A percentile compares a stretch with the other conserved stretches of the same genome.
Evolutionary conservation across 2,888 invertebrate species (phyloP).

Genomic region (Euphydryas editha): DNA sequence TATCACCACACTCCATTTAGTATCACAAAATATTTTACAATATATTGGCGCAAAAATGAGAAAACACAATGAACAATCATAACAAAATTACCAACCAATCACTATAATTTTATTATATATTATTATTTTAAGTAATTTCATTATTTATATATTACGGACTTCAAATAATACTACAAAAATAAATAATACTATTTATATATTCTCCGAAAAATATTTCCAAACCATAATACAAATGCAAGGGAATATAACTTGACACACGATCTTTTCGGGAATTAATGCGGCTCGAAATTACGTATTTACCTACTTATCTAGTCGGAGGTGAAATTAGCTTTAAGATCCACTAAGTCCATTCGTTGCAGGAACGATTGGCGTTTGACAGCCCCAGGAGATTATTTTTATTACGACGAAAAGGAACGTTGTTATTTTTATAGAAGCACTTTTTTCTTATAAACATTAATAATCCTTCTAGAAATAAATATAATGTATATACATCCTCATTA

Average conservation of each 20-base stretch:
- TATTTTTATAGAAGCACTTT: neutral
- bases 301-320: conserved; percentile 77
- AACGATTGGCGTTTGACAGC: conserved; percentile 68
- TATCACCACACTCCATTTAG: too few species aligned
- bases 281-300: conserved; percentile 80
- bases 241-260: conserved; percentile 50
- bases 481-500: too few species aligned
- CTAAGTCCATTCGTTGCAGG: conserved; percentile 64
- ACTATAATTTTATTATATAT: too few species aligned
- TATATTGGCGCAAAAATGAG: too few species aligned
- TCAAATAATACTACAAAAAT: too few species aligned
- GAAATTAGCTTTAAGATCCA: conserved; percentile 74
- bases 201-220: neutral
- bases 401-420: neutral
- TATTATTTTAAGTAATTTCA: too few species aligned
- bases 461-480: too few species aligned
- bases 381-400: conserved; percentile 43
- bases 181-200: too few species aligned
- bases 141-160: too few species aligned
- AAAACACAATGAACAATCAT: too few species aligned
- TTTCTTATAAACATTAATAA: neutral
- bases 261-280: conserved; percentile 71
- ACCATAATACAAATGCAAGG: conserved; percentile 23
- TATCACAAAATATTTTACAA: too few species aligned
- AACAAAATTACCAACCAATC: too few species aligned